Evolutionary conservation across 2,113 vertebrate genomes (phyloP).

Genomic region (Burhinus oedicnemus): DNA sequence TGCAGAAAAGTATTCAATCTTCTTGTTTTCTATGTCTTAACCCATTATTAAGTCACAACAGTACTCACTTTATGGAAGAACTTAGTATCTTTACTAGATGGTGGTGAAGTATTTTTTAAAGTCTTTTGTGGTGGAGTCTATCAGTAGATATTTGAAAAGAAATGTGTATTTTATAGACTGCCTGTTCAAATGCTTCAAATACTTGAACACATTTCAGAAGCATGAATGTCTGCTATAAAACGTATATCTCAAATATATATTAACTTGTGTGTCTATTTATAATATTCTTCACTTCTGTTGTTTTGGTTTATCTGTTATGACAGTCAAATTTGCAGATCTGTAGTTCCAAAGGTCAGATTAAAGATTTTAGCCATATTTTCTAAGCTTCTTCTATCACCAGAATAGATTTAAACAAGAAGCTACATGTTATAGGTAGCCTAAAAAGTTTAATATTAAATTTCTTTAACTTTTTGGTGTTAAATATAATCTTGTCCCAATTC

Average conservation of each 20-base stretch:
- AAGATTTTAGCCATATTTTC: neutral
- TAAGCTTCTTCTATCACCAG: neutral
- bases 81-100: neutral
- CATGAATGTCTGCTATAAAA: neutral
- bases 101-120: neutral
- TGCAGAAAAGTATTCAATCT: neutral
- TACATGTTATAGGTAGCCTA: neutral
- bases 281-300: neutral
- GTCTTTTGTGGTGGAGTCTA: neutral
- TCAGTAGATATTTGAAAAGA: neutral
- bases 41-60: neutral
- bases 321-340: neutral
- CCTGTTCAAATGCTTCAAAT: neutral
- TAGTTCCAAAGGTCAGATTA: neutral
- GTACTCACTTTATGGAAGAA: neutral
- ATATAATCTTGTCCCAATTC: neutral
- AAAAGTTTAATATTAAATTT: neutral
- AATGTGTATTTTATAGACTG: neutral
- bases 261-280: neutral
- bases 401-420: neutral
- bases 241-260: neutral
- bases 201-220: neutral
- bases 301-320: neutral
- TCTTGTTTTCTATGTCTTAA: neutral
- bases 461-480: neutral